A percentile compares a stretch with the other conserved stretches of the same genome.
These are phyloP conservation scores for Lithophane ornitopus DNA, from an alignment of 2,888 invertebrate species.

Conservation along the genomic window DNA sequence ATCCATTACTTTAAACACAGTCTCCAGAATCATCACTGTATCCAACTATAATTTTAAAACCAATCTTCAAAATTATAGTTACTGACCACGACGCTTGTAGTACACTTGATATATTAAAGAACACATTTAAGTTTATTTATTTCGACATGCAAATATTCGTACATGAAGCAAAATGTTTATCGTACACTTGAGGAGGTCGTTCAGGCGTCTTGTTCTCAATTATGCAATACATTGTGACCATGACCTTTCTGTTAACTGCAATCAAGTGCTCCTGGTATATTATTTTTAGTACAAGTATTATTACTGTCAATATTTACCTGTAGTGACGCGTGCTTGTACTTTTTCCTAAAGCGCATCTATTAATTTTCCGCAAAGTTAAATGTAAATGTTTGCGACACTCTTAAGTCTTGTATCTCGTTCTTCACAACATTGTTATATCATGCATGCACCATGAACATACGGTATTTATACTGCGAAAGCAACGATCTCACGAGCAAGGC, in stretches of 20 bases:
- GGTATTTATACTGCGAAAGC: constrained; percentile 56
- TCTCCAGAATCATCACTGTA: constrained; percentile 29
- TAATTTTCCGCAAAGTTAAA: constrained; percentile 37
- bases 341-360: constrained; percentile 36
- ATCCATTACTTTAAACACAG: constrained; percentile 51
- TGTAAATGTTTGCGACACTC: constrained; percentile 44
- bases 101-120: constrained; percentile 52
- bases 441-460: constrained; percentile 47
- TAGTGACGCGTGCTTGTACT: constrained; percentile 26
- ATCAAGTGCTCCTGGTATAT: constrained; percentile 37
- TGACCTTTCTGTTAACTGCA: constrained; percentile 69
- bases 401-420: constrained; percentile 31
- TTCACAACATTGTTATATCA: constrained; percentile 56
- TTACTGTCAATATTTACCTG: constrained; percentile 35
- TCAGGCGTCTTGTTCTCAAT: constrained; percentile 68
- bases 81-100: constrained; percentile 29
- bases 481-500: constrained; percentile 59
- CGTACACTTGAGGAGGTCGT: constrained; percentile 75
- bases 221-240: constrained; percentile 70
- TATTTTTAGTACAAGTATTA: constrained; percentile 45
- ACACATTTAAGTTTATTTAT: constrained; percentile 60
- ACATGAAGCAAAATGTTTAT: constrained; percentile 79
- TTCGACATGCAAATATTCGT: constrained; percentile 73
- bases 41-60: constrained; percentile 47
- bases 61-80: constrained; percentile 57